A percentile compares a stretch with the other conserved stretches of the same genome.
Conservation (phyloP, 2,113 vertebrate genomes). For the Symphodus melops region DNA sequence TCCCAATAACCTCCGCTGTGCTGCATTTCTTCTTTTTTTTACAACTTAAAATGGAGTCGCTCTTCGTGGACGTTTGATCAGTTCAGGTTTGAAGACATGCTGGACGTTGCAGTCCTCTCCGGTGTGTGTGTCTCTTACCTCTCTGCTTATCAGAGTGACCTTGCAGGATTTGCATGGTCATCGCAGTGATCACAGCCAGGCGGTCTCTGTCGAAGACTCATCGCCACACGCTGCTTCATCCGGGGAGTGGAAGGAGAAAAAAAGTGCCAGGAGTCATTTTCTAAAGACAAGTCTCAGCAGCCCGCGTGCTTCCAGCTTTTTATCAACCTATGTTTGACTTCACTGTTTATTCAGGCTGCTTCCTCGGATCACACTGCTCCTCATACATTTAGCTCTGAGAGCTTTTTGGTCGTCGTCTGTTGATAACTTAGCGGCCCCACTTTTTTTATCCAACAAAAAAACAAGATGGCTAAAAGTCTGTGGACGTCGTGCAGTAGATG, state of each 20-base stretch:
- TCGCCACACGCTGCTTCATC: neutral
- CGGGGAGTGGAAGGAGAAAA: conserved; percentile 15
- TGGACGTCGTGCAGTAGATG: too few species aligned
- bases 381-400: neutral
- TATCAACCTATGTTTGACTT: too few species aligned
- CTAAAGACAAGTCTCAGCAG: conserved; percentile 22
- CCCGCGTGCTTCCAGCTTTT: neutral
- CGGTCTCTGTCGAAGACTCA: conserved; percentile 10
- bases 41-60: neutral
- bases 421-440: too few species aligned
- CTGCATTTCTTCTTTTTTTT: neutral
- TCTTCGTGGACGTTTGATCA: neutral
- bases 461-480: too few species aligned
- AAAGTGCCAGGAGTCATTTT: conserved; percentile 46
- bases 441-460: too few species aligned
- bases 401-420: neutral
- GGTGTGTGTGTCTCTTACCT: neutral
- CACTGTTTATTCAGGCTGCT: neutral
- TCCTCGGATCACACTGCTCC: neutral
- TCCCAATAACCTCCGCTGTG: neutral
- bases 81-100: conserved; percentile 23
- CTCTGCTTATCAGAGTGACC: conserved; percentile 27
- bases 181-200: conserved; percentile 40
- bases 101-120: neutral
- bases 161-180: conserved; percentile 56